Conservation (phyloP, 2,888 invertebrate species). For the Galerucella calmariensis region DNA sequence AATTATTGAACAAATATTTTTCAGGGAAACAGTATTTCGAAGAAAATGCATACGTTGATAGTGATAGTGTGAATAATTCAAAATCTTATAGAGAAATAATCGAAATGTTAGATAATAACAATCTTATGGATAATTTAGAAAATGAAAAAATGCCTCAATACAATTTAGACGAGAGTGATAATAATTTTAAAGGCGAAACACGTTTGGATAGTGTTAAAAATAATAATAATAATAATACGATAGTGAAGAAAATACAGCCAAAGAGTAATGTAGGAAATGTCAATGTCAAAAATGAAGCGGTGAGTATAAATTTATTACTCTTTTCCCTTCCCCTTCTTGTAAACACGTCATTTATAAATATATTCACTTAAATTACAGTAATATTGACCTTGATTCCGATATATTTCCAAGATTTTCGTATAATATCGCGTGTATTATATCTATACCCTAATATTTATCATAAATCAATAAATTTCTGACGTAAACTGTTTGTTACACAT, state of each 20-base stretch:
- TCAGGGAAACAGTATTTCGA: constrained; percentile 55
- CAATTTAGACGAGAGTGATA: constrained; percentile 59
- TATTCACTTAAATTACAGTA: not conserved
- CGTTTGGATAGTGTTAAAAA: constrained; percentile 8
- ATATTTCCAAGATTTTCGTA: not conserved
- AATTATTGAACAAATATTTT: not conserved
- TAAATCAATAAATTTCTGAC: not conserved
- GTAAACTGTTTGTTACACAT: not conserved
- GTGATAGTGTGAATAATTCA: constrained; percentile 44
- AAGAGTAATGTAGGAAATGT: not conserved
- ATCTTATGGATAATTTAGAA: constrained; percentile 62
- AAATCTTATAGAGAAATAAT: constrained; percentile 56
- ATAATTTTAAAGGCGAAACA: constrained; percentile 33
- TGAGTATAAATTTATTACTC: not conserved
- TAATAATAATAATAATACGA: constrained; percentile 18
- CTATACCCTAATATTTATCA: not conserved
- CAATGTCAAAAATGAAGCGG: constrained; percentile 6
- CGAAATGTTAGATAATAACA: constrained; percentile 64
- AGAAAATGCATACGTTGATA: constrained; percentile 54
- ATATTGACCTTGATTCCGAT: not conserved
- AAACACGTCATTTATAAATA: too few relatives aligned
- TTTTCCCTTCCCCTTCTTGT: too few relatives aligned
- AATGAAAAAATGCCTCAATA: constrained; percentile 65
- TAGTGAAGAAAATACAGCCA: constrained; percentile 62
- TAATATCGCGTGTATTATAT: not conserved